Evolutionary conservation across 2,888 invertebrate genomes (phyloP).

Genomic region (Andrena camellia): DNA sequence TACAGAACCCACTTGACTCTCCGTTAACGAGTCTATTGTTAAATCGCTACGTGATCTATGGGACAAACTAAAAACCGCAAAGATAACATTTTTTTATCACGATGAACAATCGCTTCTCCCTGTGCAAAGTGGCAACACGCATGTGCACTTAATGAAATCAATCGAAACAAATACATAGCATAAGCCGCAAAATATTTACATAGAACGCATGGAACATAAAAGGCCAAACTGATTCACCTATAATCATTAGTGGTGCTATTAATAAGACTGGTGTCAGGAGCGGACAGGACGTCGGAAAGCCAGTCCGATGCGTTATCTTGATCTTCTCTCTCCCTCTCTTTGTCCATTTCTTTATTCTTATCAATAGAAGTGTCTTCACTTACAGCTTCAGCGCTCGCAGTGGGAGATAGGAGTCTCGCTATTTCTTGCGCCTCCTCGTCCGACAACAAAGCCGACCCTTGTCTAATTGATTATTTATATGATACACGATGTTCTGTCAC

Average conservation of each 20-base stretch:
- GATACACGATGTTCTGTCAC: conserved; percentile 36
- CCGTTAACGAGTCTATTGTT: conserved; percentile 84
- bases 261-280: conserved; percentile 85
- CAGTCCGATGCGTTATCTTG: conserved; percentile 86
- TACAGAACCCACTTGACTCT: conserved; percentile 83
- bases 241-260: conserved; percentile 84
- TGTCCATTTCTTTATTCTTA: conserved; percentile 86
- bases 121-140: neutral
- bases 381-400: conserved; percentile 68
- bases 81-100: conserved; percentile 1
- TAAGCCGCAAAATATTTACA: conserved; percentile 66
- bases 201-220: conserved; percentile 55
- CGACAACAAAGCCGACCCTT: conserved; percentile 91
- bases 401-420: conserved; percentile 91
- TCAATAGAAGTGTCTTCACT: conserved; percentile 76
- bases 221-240: conserved; percentile 78
- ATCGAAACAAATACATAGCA: conserved; percentile 42
- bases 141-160: conserved; percentile 44
- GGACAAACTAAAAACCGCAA: conserved; percentile 76
- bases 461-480: conserved; percentile 86
- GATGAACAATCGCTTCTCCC: neutral
- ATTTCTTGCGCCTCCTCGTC: conserved; percentile 97
- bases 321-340: conserved; percentile 85
- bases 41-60: conserved; percentile 84
- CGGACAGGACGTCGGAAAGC: conserved; percentile 87